Base-by-base conservation (phyloP, 2,797 vertebrate species). In the Acanthopagrus latus region DNA sequence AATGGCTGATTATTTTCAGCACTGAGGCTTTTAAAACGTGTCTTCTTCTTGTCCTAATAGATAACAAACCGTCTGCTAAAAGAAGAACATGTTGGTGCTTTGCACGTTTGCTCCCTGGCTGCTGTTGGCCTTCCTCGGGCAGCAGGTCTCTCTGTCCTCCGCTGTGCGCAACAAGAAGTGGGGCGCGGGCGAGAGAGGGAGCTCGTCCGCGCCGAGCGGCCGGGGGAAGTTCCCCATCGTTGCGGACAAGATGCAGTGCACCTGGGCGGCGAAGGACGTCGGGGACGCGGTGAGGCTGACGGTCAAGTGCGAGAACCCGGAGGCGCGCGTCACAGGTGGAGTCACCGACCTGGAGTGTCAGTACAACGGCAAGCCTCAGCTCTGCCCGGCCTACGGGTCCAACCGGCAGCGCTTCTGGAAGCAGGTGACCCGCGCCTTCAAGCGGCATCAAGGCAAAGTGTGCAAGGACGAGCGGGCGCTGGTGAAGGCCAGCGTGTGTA, bases 391-490 rank as follows among this genome's bases (percentile, higher is more conserved):
- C 9, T 96, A 94, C 77, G 33, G 5, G 16, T 66, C 89, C 67
- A 86, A 95, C 52, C 82, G 89, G 14, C 90, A 84, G 18, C 55
- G 44, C 71, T 98, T 96, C 82, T 98, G 97, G 97, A 97, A 95
- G 55, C 97, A 98, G 85, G 90, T 98, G 57, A 74, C 84, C 1
- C 91, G 96, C 25, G 91, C 90, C 0, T 76, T 99, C 4, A 96
- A 90, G 60, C 95, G 85, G 47, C 91, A 96, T 65, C 93, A 95
- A 25, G 90, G 81, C 21, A 86, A 79, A 48, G 84, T 96, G 74
- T 99, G 98, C 73, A 29, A 8, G 7, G 94, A 97, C 9, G 50
- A 86, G 0, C 89, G 90, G 78, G 89, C 84, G 2, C n/a, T 94
- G 43, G 79, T 98, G 14, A 96, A 89, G 85, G 89, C 95, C 17